These are phyloP conservation scores for Thripadectes ignobilis DNA, from an alignment of 2,797 vertebrate genomes.

Conservation along the genomic window DNA sequence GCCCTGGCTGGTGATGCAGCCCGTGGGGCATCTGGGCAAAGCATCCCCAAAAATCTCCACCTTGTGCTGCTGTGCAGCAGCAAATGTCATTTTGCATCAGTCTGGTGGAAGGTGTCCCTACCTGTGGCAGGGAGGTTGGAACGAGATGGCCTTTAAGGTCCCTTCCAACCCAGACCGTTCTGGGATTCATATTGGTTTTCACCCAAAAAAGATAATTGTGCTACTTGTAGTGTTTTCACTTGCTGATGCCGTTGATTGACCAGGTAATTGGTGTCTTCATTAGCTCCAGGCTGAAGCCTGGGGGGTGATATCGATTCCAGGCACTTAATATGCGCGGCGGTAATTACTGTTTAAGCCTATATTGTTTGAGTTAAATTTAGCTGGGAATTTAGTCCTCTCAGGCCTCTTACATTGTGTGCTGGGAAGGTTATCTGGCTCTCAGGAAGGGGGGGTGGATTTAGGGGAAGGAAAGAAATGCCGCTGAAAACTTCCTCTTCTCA, in stretches of 20 bases:
- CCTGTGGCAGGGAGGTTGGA: not conserved
- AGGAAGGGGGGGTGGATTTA: not conserved
- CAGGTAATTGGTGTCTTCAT: not conserved
- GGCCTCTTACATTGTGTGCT: not conserved
- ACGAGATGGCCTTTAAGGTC: not conserved
- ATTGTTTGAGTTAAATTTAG: conserved; percentile 18
- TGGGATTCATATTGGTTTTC: not conserved
- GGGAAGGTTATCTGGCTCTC: conserved; percentile 36
- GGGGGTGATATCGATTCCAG: not conserved
- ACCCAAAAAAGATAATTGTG: not conserved
- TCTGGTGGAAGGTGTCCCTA: not conserved
- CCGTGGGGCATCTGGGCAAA: accelerated
- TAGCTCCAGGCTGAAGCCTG: not conserved
- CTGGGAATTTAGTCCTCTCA: not conserved
- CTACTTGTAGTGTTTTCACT: not conserved
- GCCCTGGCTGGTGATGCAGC: not conserved
- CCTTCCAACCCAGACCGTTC: not conserved
- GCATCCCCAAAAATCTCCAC: not conserved
- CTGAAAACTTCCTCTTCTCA: conserved; percentile 28
- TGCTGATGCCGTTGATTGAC: not conserved
- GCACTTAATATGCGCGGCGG: not conserved
- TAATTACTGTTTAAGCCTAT: conserved; percentile 20
- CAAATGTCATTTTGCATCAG: not conserved
- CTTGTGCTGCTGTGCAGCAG: not conserved
- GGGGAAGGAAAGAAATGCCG: not conserved